These are phyloP conservation scores for Arothron firmamentum DNA, from an alignment of 2,113 vertebrate species.

Conservation along the genomic window DNA sequence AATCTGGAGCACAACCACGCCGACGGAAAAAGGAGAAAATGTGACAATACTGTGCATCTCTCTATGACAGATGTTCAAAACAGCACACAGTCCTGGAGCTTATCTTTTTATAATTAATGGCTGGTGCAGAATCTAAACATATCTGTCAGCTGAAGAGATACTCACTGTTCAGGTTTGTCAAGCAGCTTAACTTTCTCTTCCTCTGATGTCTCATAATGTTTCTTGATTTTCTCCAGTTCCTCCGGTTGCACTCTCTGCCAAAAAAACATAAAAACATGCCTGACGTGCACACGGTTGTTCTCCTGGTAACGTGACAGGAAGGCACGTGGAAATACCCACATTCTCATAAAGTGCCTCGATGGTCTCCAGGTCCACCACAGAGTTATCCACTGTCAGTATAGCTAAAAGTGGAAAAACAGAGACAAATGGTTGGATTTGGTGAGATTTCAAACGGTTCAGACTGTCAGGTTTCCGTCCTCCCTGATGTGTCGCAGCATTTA, in stretches of 20 bases:
- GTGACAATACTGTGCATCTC: neutral
- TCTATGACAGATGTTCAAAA: neutral
- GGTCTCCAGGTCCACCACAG: constrained; percentile 91
- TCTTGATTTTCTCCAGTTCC: constrained; percentile 87
- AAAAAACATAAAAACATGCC: neutral
- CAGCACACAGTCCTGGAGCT: neutral
- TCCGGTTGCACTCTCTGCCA: constrained; percentile 88
- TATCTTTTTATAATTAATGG: neutral
- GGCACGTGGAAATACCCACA: constrained; percentile 70
- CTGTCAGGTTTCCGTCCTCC: no score
- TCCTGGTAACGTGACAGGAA: neutral
- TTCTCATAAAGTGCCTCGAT: constrained; percentile 95
- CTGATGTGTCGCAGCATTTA: no score
- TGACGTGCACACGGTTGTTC: neutral
- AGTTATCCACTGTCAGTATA: constrained; percentile 86
- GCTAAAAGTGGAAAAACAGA: constrained; percentile 64
- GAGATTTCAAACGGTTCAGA: no score
- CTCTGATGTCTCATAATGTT: constrained; percentile 84
- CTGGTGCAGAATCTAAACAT: neutral
- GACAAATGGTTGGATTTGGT: no score
- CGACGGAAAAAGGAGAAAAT: neutral
- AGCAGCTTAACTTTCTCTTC: constrained; percentile 88
- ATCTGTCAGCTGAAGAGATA: constrained; percentile 17
- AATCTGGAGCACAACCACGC: constrained; percentile 75
- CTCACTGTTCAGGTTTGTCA: constrained; percentile 98